Percentiles rank a stretch among this genome's conserved stretches.
Conservation (phyloP, 1,140 invertebrate genomes). For the Mamestra configurata region DNA sequence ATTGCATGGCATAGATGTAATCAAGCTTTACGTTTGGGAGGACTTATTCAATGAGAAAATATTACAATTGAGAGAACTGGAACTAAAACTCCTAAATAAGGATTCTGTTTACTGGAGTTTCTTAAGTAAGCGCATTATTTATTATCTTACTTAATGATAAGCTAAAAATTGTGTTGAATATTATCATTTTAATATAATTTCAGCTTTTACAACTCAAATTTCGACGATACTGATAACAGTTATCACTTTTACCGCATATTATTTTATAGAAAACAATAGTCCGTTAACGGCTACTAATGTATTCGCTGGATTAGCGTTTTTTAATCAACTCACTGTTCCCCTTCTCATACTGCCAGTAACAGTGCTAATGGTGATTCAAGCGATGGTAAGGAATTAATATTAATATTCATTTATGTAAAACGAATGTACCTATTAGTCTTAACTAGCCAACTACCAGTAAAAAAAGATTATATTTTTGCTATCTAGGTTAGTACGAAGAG, state of each 20-base stretch:
- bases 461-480: slow-evolving; percentile 64
- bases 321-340: slow-evolving; percentile 94
- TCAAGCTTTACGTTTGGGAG: slow-evolving; percentile 96
- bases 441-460: slow-evolving; percentile 62
- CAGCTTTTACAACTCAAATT: slow-evolving; percentile 92
- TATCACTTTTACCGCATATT: slow-evolving; percentile 91
- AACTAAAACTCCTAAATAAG: slow-evolving; percentile 92
- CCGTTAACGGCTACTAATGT: slow-evolving; percentile 91
- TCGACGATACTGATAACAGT: slow-evolving; percentile 92
- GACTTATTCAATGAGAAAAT: slow-evolving; percentile 91
- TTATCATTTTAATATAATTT: slow-evolving; percentile 62
- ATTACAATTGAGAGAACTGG: slow-evolving; percentile 90
- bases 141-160: background rate
- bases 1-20: slow-evolving; percentile 93
- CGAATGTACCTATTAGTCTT: slow-evolving; percentile 19
- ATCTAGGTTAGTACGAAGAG: slow-evolving; percentile 90
- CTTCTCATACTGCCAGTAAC: slow-evolving; percentile 94
- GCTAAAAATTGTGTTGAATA: background rate
- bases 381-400: slow-evolving; percentile 88
- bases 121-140: slow-evolving; percentile 89
- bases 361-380: slow-evolving; percentile 93
- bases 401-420: slow-evolving; percentile 5
- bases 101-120: slow-evolving; percentile 93
- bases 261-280: slow-evolving; percentile 86
- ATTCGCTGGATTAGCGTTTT: slow-evolving; percentile 93